phyloP scores from a whole-genome alignment of 2,113 vertebrate genomes.

The Thalassoma bifasciatum region DNA sequence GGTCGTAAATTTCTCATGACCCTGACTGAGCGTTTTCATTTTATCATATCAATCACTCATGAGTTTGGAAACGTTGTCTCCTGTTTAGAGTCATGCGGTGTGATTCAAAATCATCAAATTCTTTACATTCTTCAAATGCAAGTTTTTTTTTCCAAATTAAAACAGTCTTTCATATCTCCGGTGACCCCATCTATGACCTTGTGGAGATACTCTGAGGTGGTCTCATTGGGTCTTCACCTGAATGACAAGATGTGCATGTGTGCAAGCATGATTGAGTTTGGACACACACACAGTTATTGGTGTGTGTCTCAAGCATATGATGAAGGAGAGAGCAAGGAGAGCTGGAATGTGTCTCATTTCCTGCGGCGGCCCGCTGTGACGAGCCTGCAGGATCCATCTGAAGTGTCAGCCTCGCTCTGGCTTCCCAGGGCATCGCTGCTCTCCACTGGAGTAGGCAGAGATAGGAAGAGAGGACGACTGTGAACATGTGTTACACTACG shows the following conservation, averaged over 20 bases:
- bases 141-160: neutral
- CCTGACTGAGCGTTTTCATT: neutral
- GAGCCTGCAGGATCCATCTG: constrained; percentile 56
- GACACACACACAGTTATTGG: constrained; percentile 7
- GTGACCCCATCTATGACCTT: neutral
- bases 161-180: neutral
- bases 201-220: constrained; percentile 18
- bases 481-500: constrained; percentile 52
- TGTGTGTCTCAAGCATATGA: constrained; percentile 26
- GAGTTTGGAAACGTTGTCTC: neutral
- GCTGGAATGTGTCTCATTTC: constrained; percentile 44
- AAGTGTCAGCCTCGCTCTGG: constrained; percentile 51
- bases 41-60: neutral
- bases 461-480: constrained; percentile 26
- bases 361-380: constrained; percentile 27
- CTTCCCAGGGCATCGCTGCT: constrained; percentile 37
- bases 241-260: neutral
- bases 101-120: too few relatives aligned
- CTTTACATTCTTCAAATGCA: neutral
- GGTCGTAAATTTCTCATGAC: constrained; percentile 11
- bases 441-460: constrained; percentile 35
- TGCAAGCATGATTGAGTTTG: neutral
- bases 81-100: neutral
- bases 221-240: neutral
- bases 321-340: constrained; percentile 61